Conservation (phyloP, 2,888 invertebrate genomes). For the Pristionchus exspectatus region DNA sequence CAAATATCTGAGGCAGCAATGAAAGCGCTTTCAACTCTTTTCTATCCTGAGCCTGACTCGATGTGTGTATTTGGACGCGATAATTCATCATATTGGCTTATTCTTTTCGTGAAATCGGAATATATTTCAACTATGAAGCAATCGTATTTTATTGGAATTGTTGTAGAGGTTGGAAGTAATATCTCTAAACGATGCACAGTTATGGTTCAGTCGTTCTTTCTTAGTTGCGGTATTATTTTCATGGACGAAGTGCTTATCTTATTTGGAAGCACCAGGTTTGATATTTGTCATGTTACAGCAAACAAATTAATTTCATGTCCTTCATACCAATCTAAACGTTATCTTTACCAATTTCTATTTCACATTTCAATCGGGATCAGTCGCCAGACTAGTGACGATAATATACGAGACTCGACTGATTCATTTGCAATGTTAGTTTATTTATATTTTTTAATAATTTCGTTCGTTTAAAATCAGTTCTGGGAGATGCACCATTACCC, state of each 20-base stretch:
- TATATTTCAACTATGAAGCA: background rate
- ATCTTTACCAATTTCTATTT: conserved; percentile 6
- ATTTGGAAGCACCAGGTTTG: background rate
- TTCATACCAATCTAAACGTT: background rate
- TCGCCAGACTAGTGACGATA: background rate
- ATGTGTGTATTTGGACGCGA: background rate
- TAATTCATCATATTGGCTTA: conserved; percentile 12
- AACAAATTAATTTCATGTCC: background rate
- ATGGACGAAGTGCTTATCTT: background rate
- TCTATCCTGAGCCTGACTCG: conserved; percentile 13
- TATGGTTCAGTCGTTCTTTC: background rate
- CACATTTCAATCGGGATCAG: background rate
- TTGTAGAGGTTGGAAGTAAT: background rate
- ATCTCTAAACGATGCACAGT: background rate
- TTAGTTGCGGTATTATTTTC: background rate
- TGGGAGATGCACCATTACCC: background rate
- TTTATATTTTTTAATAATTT: background rate
- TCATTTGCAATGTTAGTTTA: background rate
- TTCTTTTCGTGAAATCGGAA: background rate
- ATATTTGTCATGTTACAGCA: background rate
- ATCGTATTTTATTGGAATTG: background rate
- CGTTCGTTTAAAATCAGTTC: background rate
- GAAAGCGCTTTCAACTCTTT: background rate
- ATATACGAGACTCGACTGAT: background rate
- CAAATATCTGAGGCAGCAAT: background rate